A percentile compares a stretch with the other conserved stretches of the same genome.
Evolutionary conservation across 2,113 vertebrate genomes (phyloP).

Genomic region (Coregonus clupeaformis): DNA sequence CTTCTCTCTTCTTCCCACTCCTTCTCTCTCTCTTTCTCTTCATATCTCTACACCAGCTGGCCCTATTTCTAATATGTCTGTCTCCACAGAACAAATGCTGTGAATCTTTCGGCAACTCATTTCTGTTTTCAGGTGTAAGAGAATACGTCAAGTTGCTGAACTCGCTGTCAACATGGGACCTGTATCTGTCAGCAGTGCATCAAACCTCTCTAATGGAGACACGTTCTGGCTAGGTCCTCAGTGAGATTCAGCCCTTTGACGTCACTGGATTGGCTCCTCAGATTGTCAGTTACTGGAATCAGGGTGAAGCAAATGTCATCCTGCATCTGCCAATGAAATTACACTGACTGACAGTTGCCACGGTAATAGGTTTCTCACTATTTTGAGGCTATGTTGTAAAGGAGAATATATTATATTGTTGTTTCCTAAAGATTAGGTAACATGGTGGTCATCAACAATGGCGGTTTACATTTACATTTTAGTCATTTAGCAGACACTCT

Average conservation of each 20-base stretch:
- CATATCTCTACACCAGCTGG: background rate
- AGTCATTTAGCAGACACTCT: too few species aligned
- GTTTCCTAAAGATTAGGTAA: too few species aligned
- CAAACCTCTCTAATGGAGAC: too few species aligned
- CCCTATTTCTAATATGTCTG: conserved; percentile 3
- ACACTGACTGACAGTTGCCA: background rate
- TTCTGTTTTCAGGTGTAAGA: conserved; percentile 18
- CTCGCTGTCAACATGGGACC: background rate
- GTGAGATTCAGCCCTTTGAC: background rate
- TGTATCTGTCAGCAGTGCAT: too few species aligned
- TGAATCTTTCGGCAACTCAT: conserved; percentile 31
- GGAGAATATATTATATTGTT: too few species aligned
- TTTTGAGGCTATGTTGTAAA: too few species aligned
- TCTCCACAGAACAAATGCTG: background rate
- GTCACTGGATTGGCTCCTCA: too few species aligned
- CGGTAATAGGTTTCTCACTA: background rate
- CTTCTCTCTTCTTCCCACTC: background rate
- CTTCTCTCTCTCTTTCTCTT: background rate
- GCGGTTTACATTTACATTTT: too few species aligned
- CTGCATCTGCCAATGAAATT: background rate
- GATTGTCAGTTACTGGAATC: too few species aligned
- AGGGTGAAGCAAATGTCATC: background rate
- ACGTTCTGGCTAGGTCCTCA: background rate
- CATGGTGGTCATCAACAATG: too few species aligned
- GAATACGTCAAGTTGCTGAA: background rate